These are phyloP conservation scores for Pegoplata infirma DNA, from an alignment of 2,888 invertebrate genomes.

Conservation along the genomic window DNA sequence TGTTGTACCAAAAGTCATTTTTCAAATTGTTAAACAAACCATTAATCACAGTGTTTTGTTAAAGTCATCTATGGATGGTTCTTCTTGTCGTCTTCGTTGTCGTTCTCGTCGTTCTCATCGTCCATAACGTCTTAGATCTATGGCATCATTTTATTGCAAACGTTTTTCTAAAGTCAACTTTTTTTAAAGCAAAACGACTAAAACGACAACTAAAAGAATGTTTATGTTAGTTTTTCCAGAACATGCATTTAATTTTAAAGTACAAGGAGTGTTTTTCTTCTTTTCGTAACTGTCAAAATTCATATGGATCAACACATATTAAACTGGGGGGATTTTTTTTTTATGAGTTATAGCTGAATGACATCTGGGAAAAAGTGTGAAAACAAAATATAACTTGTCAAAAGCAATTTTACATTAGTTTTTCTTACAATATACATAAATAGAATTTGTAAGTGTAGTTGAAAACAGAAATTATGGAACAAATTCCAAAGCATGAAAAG, in stretches of 20 bases:
- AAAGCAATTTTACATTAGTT: constrained; percentile 26
- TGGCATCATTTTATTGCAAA: neutral
- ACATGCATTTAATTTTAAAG: constrained; percentile 19
- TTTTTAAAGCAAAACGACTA: constrained; percentile 42
- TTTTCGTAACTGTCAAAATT: constrained; percentile 10
- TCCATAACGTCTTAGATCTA: constrained; percentile 30
- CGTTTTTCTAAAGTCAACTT: constrained; percentile 46
- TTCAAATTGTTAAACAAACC: constrained; percentile 64
- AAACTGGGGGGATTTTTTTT: constrained; percentile 14
- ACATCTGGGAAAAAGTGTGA: constrained; percentile 41
- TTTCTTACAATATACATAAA: constrained; percentile 16
- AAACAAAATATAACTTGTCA: constrained; percentile 22
- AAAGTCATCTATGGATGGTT: neutral
- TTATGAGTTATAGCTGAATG: constrained; percentile 47
- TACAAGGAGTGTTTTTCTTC: neutral
- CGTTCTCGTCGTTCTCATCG: too few relatives aligned
- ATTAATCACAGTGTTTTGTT: constrained; percentile 61
- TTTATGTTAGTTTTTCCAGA: neutral
- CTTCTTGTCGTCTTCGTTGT: too few relatives aligned
- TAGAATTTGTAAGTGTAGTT: constrained; percentile 8
- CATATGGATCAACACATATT: constrained; percentile 25
- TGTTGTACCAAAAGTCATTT: constrained; percentile 62
- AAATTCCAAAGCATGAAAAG: neutral
- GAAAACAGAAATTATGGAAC: neutral
- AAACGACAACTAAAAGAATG: constrained; percentile 39